phyloP scores from a whole-genome alignment of 2,113 vertebrate genomes.

The Anseranas semipalmata region DNA sequence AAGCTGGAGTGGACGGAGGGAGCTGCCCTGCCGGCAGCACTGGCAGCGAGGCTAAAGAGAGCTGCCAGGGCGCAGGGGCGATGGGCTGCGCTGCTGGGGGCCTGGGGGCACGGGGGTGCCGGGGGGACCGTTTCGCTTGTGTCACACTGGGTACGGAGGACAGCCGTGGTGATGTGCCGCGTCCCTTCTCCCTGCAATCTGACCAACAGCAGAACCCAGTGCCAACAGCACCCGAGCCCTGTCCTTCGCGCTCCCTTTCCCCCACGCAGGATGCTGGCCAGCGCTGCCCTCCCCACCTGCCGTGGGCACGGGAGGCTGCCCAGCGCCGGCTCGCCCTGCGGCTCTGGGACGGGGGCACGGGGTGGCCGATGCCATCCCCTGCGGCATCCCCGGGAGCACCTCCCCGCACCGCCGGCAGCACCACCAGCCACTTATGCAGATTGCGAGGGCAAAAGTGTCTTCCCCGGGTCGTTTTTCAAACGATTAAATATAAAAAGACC shows the following conservation, averaged over 20 bases:
- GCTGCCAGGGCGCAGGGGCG: background rate
- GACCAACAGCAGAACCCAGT: background rate
- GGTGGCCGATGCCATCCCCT: rapidly evolving
- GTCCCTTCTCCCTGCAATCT: background rate
- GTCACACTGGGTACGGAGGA: background rate
- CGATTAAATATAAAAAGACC: conserved; percentile 26
- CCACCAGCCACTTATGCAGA: background rate
- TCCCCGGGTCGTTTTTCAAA: conserved; percentile 10
- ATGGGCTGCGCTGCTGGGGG: background rate
- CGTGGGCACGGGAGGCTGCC: rapidly evolving
- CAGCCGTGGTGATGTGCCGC: background rate
- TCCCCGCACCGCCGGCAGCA: rapidly evolving
- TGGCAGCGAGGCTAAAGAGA: background rate
- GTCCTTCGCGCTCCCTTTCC: background rate
- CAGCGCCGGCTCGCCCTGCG: background rate
- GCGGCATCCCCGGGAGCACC: rapidly evolving
- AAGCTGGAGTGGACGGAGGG: background rate
- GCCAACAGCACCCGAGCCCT: background rate
- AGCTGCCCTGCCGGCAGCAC: rapidly evolving
- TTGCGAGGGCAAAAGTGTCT: background rate
- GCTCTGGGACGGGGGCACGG: rapidly evolving
- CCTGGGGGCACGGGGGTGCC: too few relatives aligned
- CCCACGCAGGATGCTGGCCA: background rate
- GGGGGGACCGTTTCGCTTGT: rapidly evolving
- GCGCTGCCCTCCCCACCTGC: background rate